These are phyloP conservation scores for Morelia viridis DNA, from an alignment of 2,797 vertebrate species.

Conservation along the genomic window DNA sequence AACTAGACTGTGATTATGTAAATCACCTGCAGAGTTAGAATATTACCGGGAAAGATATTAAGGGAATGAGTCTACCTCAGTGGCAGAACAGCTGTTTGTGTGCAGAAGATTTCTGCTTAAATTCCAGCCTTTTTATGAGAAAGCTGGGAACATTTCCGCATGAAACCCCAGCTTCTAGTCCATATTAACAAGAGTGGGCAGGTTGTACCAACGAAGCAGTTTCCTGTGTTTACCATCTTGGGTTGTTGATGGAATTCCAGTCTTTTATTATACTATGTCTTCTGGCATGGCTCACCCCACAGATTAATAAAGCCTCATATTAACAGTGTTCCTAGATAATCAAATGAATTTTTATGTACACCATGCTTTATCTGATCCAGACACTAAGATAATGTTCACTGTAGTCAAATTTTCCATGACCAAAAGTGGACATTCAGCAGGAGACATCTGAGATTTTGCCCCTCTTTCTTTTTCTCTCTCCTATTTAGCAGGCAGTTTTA, in stretches of 20 bases:
- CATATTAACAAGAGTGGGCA: neutral
- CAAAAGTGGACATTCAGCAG: neutral
- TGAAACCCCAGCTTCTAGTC: neutral
- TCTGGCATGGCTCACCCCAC: neutral
- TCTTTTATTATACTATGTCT: neutral
- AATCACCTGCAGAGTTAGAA: neutral
- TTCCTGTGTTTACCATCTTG: neutral
- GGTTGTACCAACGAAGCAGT: neutral
- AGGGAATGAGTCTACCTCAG: neutral
- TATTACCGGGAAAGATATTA: neutral
- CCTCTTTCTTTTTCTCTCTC: neutral
- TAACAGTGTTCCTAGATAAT: neutral
- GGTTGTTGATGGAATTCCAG: neutral
- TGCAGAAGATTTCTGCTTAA: neutral
- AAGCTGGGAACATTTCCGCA: neutral
- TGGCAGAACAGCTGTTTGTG: neutral
- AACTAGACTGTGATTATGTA: neutral
- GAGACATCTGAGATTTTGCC: neutral
- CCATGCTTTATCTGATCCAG: neutral
- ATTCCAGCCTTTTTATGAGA: neutral
- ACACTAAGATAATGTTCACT: neutral
- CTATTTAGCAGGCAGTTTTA: neutral
- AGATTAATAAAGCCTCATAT: neutral
- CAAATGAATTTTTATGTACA: neutral
- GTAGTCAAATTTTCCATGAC: neutral